Evolutionary conservation across 2,113 vertebrate genomes (phyloP), one percentile per base, ranked within the genome.

Genomic region (Anolis sagrei): DNA sequence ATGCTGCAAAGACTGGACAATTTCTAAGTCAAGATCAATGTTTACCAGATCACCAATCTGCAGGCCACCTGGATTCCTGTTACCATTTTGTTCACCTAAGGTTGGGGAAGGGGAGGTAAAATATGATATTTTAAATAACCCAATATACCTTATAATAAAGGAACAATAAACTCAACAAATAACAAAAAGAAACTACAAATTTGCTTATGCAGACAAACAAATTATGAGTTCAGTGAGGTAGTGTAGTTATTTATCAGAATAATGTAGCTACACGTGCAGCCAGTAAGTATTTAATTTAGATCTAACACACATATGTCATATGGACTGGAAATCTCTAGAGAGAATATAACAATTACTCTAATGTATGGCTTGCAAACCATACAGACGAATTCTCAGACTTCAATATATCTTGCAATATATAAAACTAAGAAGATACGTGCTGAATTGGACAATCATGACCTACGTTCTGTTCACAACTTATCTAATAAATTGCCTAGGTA

Each of bases 31-130:
- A 81, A 99, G 95, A 93, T 99, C 99, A 87, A 99, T 99, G 95
- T 99, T 99, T 84, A 99, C 99, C 90, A 99, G 95, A 95, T 99
- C 99, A 85, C 98, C 98, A 83, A 99, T 99, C 88, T 99, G 98
- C 86, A 99, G 95, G 7, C 99, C 99, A 64, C 99, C 98, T 5
- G 99, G 99, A 92, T 99, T 99, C 88, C 99, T 96, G 93, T 99
- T 99, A 82, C 99, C 99, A 86, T 99, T 99, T 92, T 99, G 98
- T 86, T 99, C 99, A 94, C 99, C 99, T 99, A 88, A 79, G 94
- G 93, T 21, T 54, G 16, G 86, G 78, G 83, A 85, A 78, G 83
- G 82, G 21, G 13, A 76, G 79, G 62, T 18, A 58, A 18, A 7
- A 61, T 2, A 21, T 25, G 29, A 0, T n/a, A 8, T 23, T 75